phyloP scores from a whole-genome alignment of 2,797 vertebrate species.

The Erithacus rubecula region DNA sequence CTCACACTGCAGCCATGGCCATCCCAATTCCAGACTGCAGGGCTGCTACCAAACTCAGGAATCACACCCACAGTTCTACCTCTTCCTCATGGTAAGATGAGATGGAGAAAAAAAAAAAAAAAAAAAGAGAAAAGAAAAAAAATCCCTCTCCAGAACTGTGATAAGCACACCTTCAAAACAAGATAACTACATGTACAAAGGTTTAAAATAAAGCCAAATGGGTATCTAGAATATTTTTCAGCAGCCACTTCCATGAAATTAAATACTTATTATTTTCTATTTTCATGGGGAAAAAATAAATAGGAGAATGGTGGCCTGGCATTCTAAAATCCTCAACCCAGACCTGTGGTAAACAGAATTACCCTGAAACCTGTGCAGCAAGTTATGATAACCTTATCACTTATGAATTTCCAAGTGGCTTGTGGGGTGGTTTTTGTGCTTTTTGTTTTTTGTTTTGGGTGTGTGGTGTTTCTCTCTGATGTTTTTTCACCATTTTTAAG shows the following conservation, averaged over 20 bases:
- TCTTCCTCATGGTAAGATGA: neutral
- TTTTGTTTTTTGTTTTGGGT: neutral
- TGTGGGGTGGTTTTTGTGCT: neutral
- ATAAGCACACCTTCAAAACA: neutral
- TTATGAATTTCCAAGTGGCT: neutral
- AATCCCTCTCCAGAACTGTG: neutral
- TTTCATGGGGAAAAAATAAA: neutral
- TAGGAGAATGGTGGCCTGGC: neutral
- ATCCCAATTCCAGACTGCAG: neutral
- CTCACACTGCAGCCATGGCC: rapidly evolving
- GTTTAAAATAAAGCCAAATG: neutral
- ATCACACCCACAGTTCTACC: neutral
- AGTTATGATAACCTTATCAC: slow-evolving; percentile 32
- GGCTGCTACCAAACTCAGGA: neutral
- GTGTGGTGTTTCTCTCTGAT: neutral
- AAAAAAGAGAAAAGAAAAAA: neutral
- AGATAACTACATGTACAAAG: neutral
- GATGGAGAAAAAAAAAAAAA: neutral
- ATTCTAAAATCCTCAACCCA: neutral
- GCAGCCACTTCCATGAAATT: neutral
- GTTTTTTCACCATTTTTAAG: neutral
- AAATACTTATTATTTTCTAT: neutral
- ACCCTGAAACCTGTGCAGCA: slow-evolving; percentile 38
- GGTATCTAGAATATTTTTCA: neutral
- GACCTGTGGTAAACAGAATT: neutral